Percentiles rank a stretch among this genome's conserved stretches.
Evolutionary conservation across 64 coral and sea anemone species (phyloP).

Genomic region (Hydrozoanthus tunicans): DNA sequence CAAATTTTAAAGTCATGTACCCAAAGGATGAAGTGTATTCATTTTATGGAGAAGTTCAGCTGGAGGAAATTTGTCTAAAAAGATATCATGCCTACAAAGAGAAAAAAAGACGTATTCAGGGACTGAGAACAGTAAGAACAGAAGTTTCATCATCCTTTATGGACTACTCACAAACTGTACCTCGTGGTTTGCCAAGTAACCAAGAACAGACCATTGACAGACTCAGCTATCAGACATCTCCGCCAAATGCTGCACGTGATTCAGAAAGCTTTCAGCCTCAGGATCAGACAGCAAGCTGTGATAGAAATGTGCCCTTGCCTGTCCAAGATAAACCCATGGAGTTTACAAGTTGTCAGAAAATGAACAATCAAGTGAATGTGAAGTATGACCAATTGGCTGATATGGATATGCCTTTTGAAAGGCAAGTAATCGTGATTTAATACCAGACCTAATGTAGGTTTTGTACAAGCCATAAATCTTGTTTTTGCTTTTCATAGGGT

Average conservation of each 20-base stretch:
- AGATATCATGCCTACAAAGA: slow-evolving; percentile 59
- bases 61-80: slow-evolving; percentile 85
- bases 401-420: not conserved
- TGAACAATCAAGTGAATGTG: not conserved
- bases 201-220: not conserved
- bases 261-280: not conserved
- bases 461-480: not conserved
- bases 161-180: not conserved
- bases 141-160: not conserved
- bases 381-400: not conserved
- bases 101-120: not conserved
- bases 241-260: not conserved
- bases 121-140: not conserved
- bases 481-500: too few relatives aligned
- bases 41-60: slow-evolving; percentile 81
- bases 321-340: slow-evolving; percentile 49
- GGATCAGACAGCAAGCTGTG: not conserved
- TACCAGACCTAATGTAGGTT: not conserved
- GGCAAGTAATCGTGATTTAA: not conserved
- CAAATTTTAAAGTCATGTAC: slow-evolving; percentile 77
- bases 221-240: not conserved
- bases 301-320: not conserved
- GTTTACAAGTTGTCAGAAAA: slow-evolving; percentile 59
- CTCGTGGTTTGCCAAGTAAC: not conserved
- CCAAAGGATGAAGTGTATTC: slow-evolving; percentile 92